These are phyloP conservation scores for Stictonetta naevosa DNA, from an alignment of 2,113 vertebrate species.

Conservation along the genomic window DNA sequence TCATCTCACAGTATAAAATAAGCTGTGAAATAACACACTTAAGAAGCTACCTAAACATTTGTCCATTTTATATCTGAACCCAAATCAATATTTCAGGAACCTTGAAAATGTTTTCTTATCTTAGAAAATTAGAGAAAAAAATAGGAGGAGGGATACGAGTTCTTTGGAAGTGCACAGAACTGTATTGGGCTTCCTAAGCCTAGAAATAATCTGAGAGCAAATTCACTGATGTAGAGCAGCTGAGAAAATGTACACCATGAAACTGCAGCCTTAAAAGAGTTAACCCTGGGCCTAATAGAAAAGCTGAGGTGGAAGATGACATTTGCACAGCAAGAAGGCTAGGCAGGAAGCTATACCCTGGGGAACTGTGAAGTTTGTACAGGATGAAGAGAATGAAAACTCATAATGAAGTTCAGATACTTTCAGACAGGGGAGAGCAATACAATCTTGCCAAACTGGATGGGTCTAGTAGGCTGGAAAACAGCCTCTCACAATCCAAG, in stretches of 20 bases:
- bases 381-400: constrained; percentile 66
- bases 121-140: not conserved
- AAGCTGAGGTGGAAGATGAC: constrained; percentile 31
- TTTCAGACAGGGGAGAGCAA: not conserved
- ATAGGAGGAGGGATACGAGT: not conserved
- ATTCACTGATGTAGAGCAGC: constrained; percentile 16
- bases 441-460: constrained; percentile 42
- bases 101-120: not conserved
- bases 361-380: constrained; percentile 56
- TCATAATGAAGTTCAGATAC: constrained; percentile 35
- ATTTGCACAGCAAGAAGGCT: constrained; percentile 48
- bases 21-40: not conserved
- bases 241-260: constrained; percentile 20
- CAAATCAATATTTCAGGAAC: not conserved
- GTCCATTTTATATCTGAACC: not conserved
- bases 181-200: not conserved
- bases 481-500: not conserved
- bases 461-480: constrained; percentile 44
- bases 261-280: constrained; percentile 39
- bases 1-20: not conserved
- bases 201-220: constrained; percentile 8
- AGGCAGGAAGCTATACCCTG: constrained; percentile 65
- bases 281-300: constrained; percentile 14
- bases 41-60: not conserved
- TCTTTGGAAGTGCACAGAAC: not conserved